Base-by-base conservation (phyloP, 2,888 invertebrate genomes). In the Spilarctia lutea region DNA sequence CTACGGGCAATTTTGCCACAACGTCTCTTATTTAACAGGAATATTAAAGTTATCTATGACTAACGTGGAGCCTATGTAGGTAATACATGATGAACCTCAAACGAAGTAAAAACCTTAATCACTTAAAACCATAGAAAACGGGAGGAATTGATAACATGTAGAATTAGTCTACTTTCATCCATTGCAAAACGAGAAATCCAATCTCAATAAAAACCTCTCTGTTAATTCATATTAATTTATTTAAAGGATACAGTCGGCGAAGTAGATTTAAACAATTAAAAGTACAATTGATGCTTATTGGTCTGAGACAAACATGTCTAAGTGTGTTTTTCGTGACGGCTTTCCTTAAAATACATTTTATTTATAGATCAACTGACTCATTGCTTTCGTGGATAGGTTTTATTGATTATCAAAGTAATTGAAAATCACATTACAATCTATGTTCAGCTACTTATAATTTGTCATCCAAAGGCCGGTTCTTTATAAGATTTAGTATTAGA, bases 291-390 rank as follows among this genome's bases (percentile, higher is more conserved):
- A 33, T 8, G 45, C 39, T 83, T 81, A 80, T 86, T 84, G 80
- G 79, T 84, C 24, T 83, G 81, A 84, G 82, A 82, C 78, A 79
- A 75, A 79, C 83, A 78, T 74, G 82, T 75, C 70, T 18, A 48
- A 75, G 81, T 82, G 87, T 87, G 87, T 88, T 89, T 84, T 83
- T 76, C 42, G 84, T 79, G 79, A 74, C 72, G 78, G 91, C n/a
- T n/a, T n/a, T n/a, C n/a, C n/a, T n/a, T 85, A 85, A 86, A 84
- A 87, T 86, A 82, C 76, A 87, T 85, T 81, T 82, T 82, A 77
- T 83, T 83, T 78, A 74, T 30, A 74, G 72, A 83, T 77, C 73
- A 83, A 76, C 80, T 88, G 88, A 88, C 77, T 88, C 87, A 89
- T 87, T 88, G 87, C 88, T 87, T 86, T 81, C 75, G 74, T 75